phyloP scores from a whole-genome alignment of 1,140 invertebrate genomes.

The Gonatopus flavifemur region DNA sequence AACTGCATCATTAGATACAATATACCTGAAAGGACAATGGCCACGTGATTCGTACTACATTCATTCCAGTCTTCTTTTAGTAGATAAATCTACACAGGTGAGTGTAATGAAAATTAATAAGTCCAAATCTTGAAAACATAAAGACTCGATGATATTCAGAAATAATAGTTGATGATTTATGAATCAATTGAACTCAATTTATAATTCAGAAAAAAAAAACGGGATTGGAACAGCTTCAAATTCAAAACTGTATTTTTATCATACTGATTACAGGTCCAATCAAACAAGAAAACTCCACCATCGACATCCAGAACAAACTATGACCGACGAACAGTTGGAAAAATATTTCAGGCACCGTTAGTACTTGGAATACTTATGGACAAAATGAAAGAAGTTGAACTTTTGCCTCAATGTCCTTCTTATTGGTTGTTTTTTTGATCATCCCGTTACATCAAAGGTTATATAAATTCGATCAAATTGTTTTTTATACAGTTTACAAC shows the following conservation, averaged over 20 bases:
- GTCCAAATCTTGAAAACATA: too few relatives aligned
- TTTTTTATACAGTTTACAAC: constrained; percentile 47
- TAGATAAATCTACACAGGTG: constrained; percentile 80
- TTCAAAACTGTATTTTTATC: constrained; percentile 2
- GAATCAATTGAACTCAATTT: not conserved
- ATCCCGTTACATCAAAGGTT: constrained; percentile 4
- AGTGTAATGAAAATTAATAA: too few relatives aligned
- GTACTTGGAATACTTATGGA: not conserved
- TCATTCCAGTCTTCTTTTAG: constrained; percentile 67
- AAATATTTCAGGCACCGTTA: constrained; percentile 61
- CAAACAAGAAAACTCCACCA: constrained; percentile 58
- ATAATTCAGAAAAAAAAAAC: constrained; percentile 7
- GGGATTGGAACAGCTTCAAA: not conserved
- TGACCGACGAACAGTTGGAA: constrained; percentile 59
- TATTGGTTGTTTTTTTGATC: not conserved
- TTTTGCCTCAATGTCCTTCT: not conserved
- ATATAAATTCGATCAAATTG: constrained; percentile 1
- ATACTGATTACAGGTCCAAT: constrained; percentile 67
- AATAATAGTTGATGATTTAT: too few relatives aligned
- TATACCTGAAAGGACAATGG: constrained; percentile 77
- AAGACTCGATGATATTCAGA: too few relatives aligned
- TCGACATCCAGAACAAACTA: constrained; percentile 50
- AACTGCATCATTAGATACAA: constrained; percentile 75
- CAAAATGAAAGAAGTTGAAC: not conserved
- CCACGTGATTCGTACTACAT: constrained; percentile 69